A percentile compares a stretch with the other conserved stretches of the same genome.
Conservation (phyloP, 2,888 invertebrate genomes). For the Pyrrhia umbra region DNA sequence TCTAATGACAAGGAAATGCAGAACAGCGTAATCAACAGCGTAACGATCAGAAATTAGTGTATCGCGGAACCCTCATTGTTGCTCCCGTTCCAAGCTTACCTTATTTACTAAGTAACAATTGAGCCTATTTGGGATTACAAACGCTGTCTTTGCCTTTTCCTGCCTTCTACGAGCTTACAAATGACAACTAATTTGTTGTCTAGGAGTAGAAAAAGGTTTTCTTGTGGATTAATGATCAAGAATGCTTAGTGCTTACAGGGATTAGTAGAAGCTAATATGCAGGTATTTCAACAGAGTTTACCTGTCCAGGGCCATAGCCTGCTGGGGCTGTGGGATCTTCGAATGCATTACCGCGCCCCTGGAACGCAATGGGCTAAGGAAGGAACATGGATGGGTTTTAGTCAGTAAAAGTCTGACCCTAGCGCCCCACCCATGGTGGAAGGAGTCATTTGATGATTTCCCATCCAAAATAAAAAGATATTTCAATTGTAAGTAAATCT, state of each 20-base stretch:
- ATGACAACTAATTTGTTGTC: slow-evolving; percentile 22
- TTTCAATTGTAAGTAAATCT: too few relatives aligned
- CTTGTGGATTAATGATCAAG: background rate
- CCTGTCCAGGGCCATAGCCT: too few relatives aligned
- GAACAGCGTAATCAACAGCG: slow-evolving; percentile 24
- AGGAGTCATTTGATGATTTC: too few relatives aligned
- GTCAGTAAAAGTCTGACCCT: too few relatives aligned
- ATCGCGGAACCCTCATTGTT: slow-evolving; percentile 12
- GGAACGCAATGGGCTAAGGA: too few relatives aligned
- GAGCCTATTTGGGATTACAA: slow-evolving; percentile 27
- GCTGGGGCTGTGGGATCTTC: too few relatives aligned
- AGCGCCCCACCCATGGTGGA: too few relatives aligned
- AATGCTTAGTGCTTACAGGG: too few relatives aligned
- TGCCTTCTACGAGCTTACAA: background rate
- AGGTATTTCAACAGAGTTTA: too few relatives aligned
- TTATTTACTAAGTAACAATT: slow-evolving; percentile 21
- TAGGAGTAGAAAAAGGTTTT: background rate
- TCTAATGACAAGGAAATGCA: slow-evolving; percentile 17
- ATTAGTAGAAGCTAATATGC: background rate
- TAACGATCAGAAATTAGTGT: slow-evolving; percentile 32
- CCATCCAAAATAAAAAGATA: too few relatives aligned
- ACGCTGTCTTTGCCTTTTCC: background rate
- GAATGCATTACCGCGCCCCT: too few relatives aligned
- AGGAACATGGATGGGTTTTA: too few relatives aligned
- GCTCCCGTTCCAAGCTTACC: slow-evolving; percentile 4